phyloP scores from a whole-genome alignment of 2,888 invertebrate genomes.

The Anorthoa munda region DNA sequence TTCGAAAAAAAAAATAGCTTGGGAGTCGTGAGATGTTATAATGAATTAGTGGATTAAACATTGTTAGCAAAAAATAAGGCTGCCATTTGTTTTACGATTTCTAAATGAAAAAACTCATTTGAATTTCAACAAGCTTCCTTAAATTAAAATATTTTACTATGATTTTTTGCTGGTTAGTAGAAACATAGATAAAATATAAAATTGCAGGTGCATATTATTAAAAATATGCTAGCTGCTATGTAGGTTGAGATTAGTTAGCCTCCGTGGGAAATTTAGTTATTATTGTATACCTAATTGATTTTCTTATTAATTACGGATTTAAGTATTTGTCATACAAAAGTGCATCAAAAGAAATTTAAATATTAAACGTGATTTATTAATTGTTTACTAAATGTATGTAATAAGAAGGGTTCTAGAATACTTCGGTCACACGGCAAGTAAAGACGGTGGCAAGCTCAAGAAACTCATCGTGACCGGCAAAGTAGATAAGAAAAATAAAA shows the following conservation, averaged over 20 bases:
- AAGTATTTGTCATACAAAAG: too few species aligned
- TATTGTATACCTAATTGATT: neutral
- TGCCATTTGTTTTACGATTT: neutral
- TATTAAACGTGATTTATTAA: too few species aligned
- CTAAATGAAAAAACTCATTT: conserved; percentile 12
- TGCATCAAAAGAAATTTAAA: too few species aligned
- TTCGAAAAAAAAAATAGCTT: too few species aligned
- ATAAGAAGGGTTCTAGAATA: too few species aligned
- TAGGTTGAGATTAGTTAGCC: neutral
- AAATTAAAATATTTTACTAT: neutral
- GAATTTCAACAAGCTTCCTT: conserved; percentile 11
- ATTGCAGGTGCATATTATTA: neutral
- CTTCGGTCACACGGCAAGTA: too few species aligned
- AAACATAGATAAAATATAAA: neutral
- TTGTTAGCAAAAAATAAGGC: neutral
- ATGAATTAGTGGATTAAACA: neutral
- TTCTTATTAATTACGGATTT: too few species aligned
- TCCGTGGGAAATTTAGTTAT: neutral
- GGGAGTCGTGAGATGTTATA: neutral
- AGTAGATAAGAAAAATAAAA: too few species aligned
- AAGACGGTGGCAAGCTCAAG: too few species aligned
- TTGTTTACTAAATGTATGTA: too few species aligned
- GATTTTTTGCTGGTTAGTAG: neutral
- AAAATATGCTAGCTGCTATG: neutral
- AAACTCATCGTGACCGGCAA: too few species aligned